A percentile compares a stretch with the other conserved stretches of the same genome.
Conservation (phyloP, 1,140 invertebrate genomes). For the Calosoma granatense region DNA sequence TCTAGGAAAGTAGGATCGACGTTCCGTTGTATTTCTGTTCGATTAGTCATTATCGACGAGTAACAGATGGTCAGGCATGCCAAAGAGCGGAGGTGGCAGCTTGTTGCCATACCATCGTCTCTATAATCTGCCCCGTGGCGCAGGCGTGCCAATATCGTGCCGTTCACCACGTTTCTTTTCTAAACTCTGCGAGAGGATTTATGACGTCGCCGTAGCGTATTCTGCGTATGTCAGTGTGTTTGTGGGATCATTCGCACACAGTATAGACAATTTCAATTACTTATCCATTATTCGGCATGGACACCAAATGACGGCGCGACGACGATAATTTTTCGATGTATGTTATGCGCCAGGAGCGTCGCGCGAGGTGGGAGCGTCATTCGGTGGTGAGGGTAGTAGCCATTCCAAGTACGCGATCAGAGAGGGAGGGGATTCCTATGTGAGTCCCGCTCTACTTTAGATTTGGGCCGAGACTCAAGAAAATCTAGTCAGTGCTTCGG, state of each 20-base stretch:
- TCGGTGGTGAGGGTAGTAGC: conserved; percentile 18
- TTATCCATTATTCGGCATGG: not conserved
- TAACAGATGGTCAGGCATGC: conserved; percentile 13
- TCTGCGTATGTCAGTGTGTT: too few relatives aligned
- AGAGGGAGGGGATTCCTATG: conserved; percentile 14
- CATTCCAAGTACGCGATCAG: not conserved
- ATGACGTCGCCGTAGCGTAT: not conserved
- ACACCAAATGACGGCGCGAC: not conserved
- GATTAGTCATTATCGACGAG: conserved; percentile 22
- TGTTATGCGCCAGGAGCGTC: not conserved
- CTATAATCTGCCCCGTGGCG: not conserved
- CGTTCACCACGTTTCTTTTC: not conserved
- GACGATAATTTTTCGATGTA: too few relatives aligned
- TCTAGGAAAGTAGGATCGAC: not conserved
- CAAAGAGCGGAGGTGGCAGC: conserved; percentile 18
- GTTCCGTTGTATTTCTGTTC: conserved; percentile 1
- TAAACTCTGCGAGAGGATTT: not conserved
- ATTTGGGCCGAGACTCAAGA: conserved; percentile 25
- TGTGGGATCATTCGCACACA: too few relatives aligned
- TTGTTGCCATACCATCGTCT: conserved; percentile 13
- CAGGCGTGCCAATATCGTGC: not conserved
- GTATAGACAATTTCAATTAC: not conserved
- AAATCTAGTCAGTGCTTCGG: conserved; percentile 35
- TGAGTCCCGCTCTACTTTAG: conserved; percentile 26
- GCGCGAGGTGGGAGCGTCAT: conserved; percentile 15